Evolutionary conservation across 2,797 vertebrate genomes (phyloP).

Genomic region (Xiphophorus birchmanni): DNA sequence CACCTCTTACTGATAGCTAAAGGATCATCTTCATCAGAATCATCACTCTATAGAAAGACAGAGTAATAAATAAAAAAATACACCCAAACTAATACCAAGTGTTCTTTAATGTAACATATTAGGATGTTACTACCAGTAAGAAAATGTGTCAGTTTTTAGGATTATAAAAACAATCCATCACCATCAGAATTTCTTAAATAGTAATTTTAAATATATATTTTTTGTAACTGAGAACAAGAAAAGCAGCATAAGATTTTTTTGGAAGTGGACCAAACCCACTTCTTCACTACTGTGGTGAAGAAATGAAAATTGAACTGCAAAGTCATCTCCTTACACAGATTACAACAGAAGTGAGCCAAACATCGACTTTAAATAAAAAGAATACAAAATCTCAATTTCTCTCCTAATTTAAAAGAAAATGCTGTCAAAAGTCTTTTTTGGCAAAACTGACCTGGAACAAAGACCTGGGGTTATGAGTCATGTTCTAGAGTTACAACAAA

Average conservation of each 20-base stretch:
- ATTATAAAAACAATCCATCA: not conserved
- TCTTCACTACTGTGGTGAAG: not conserved
- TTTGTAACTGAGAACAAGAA: not conserved
- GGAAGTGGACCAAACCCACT: conserved; percentile 5
- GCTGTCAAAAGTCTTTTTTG: not conserved
- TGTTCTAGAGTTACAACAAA: not conserved
- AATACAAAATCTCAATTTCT: not conserved
- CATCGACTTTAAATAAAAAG: not conserved
- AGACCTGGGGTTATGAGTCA: not conserved
- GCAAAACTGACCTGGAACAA: not conserved
- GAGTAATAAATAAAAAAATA: not conserved
- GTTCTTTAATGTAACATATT: not conserved
- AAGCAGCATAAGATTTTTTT: not conserved
- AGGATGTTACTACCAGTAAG: not conserved
- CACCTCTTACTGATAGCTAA: conserved; percentile 97
- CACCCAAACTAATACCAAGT: not conserved
- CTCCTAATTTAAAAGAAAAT: not conserved
- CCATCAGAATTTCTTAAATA: not conserved
- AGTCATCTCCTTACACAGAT: not conserved
- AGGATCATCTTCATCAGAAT: conserved; percentile 96
- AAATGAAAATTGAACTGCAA: conserved; percentile 7
- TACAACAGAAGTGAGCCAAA: not conserved
- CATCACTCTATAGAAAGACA: conserved; percentile 84
- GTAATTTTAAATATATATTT: not conserved
- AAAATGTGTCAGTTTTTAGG: not conserved